Percentiles rank a stretch among this genome's conserved stretches.
Conservation (phyloP, 1,140 invertebrate genomes). For the Pantala flavescens region DNA sequence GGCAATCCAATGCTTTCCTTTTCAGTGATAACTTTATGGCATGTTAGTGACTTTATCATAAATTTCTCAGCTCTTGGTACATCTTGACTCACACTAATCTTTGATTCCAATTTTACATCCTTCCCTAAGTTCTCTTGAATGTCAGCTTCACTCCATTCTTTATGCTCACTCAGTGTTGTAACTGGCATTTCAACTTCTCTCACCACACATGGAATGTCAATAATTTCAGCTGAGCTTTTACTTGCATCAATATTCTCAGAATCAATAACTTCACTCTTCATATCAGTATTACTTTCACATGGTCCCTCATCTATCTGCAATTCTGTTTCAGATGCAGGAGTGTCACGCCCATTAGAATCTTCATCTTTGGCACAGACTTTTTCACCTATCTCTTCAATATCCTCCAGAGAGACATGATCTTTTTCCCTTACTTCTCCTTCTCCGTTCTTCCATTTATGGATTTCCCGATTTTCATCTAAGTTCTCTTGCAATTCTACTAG, state of each 20-base stretch:
- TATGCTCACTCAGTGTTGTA: background rate
- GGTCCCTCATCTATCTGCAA: constrained; percentile 74
- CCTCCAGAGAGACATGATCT: background rate
- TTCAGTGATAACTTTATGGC: background rate
- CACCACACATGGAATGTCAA: background rate
- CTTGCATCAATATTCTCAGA: background rate
- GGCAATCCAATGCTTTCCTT: background rate
- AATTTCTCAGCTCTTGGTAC: background rate
- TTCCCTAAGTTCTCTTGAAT: background rate
- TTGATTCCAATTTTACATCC: background rate
- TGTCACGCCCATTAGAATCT: constrained; percentile 54
- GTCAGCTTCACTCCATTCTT: background rate
- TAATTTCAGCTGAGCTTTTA: background rate
- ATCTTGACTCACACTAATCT: background rate
- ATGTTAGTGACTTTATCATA: background rate
- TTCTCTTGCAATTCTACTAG: background rate
- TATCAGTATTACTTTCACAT: background rate
- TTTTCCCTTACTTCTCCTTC: background rate
- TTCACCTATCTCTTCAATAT: constrained; percentile 14
- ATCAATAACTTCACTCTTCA: background rate
- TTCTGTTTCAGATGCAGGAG: constrained; percentile 71
- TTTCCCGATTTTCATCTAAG: background rate
- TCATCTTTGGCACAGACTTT: constrained; percentile 9
- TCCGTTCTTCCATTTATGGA: background rate
- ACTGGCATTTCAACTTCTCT: background rate